Evolutionary conservation across 2,888 invertebrate species (phyloP).

Genomic region (Coleophora deauratella): DNA sequence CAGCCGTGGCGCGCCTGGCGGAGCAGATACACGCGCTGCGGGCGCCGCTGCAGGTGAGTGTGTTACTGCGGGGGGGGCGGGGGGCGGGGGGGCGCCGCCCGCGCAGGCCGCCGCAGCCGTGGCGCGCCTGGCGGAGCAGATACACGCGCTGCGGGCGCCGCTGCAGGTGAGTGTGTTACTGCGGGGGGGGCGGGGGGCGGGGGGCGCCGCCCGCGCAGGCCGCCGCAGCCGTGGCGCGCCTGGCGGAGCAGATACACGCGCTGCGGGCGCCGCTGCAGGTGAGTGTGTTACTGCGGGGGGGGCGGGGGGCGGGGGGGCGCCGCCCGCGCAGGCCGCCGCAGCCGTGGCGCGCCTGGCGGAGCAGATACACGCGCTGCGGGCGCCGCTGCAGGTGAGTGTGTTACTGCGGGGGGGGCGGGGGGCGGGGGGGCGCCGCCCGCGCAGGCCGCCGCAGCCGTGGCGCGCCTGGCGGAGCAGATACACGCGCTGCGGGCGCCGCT

Average conservation of each 20-base stretch:
- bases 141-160: constrained; percentile 84
- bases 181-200: constrained; percentile 78
- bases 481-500: constrained; percentile 83
- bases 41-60: constrained; percentile 76
- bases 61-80: constrained; percentile 79
- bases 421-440: constrained; percentile 80
- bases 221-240: constrained; percentile 87
- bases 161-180: constrained; percentile 59
- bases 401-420: constrained; percentile 78
- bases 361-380: constrained; percentile 84
- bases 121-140: constrained; percentile 87
- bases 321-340: constrained; percentile 86
- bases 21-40: constrained; percentile 87
- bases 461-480: constrained; percentile 87
- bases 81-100: constrained; percentile 78
- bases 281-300: constrained; percentile 79
- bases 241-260: constrained; percentile 86
- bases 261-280: constrained; percentile 82
- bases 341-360: constrained; percentile 88
- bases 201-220: constrained; percentile 83
- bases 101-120: constrained; percentile 90
- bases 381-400: constrained; percentile 76
- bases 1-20: constrained; percentile 85
- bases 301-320: constrained; percentile 72
- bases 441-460: constrained; percentile 89